These are phyloP conservation scores for Salvelinus fontinalis DNA, from an alignment of 2,113 vertebrate species.

Conservation along the genomic window DNA sequence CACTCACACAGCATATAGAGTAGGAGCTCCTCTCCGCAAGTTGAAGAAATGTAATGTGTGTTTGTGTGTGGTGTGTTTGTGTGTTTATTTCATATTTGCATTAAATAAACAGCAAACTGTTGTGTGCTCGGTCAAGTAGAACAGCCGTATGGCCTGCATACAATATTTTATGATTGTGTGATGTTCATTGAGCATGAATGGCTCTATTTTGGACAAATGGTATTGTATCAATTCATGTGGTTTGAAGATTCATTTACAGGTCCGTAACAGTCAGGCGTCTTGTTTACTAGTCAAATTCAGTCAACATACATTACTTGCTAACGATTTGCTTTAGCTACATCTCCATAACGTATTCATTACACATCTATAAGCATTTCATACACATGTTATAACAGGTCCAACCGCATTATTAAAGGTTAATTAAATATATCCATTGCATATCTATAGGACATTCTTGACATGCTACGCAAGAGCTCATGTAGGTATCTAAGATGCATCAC, in stretches of 20 bases:
- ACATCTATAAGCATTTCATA: too few relatives aligned
- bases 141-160: not conserved
- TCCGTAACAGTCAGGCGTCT: not conserved
- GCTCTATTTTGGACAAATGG: not conserved
- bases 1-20: conserved; percentile 12
- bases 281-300: not conserved
- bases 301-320: not conserved
- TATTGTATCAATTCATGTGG: not conserved
- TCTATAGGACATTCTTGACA: too few relatives aligned
- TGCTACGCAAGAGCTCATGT: too few relatives aligned
- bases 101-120: not conserved
- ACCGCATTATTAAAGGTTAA: too few relatives aligned
- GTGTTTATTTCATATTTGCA: not conserved
- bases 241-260: not conserved
- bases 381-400: too few relatives aligned
- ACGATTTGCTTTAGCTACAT: not conserved
- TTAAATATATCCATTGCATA: too few relatives aligned
- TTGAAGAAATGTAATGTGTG: not conserved
- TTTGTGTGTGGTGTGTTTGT: not conserved
- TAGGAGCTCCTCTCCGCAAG: not conserved
- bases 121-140: not conserved
- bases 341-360: too few relatives aligned
- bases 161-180: not conserved
- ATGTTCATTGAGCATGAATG: conserved; percentile 1
- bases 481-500: too few relatives aligned